Evolutionary conservation across 1,140 invertebrate species (phyloP), one percentile per base, ranked within the genome.

Genomic region (Sycobia sp.): DNA sequence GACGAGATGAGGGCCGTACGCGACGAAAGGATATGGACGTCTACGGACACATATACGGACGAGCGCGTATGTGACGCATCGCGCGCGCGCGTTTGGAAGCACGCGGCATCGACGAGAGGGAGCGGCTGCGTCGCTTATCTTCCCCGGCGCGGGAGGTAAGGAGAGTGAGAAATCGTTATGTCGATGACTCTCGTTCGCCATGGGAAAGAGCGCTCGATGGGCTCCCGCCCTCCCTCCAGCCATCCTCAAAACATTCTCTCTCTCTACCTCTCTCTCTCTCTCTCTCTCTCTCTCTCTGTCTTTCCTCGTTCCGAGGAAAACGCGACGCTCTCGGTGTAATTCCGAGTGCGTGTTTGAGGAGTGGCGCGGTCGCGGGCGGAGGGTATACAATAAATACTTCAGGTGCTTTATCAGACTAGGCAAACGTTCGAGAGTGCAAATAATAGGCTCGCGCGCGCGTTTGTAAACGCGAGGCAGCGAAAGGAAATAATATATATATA

Each of bases 311-410:
- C n/a, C n/a, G n/a, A n/a, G n/a, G n/a, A n/a, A n/a, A n/a, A n/a
- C n/a, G n/a, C n/a, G n/a, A 22, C 36, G 23, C 25, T 50, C 46
- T 51, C 47, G 14, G n/a, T n/a, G 50, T 59, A 50, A 50, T 59
- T 36, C 56, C 56, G 23, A 27, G n/a, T 49, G 20, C n/a, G n/a
- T 59, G 57, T 59, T 59, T 59, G 57, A 59, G 16, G n/a, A n/a
- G n/a, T n/a, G n/a, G n/a, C n/a, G n/a, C n/a, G n/a, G n/a, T n/a
- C n/a, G n/a, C 9, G 47, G 23, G 41, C 27, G 29, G 29, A 44
- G 29, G 29, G 29, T 38, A 47, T 43, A 58, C 56, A 59, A 59
- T 59, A 59, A 59, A 59, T 59, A 59, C 34, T 59, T 59, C n/a
- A n/a, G 32, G 44, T 44, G 22, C 57, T 50, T 59, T 59, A 59